Percentiles rank a stretch among this genome's conserved stretches.
Evolutionary conservation across 2,888 invertebrate genomes (phyloP).

Genomic region (Coelogynopora nodosa): DNA sequence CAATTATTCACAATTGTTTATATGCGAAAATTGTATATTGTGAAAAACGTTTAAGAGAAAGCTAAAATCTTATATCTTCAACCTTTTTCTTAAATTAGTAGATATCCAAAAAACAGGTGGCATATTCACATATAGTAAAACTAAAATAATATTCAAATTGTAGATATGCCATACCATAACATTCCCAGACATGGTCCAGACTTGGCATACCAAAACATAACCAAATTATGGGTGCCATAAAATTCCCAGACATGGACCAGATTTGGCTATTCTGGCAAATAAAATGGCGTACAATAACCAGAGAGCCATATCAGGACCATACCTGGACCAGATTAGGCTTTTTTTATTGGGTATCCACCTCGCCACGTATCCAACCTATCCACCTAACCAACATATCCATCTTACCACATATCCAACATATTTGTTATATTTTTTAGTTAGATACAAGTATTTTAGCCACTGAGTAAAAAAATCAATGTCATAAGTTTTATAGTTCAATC

Average conservation of each 20-base stretch:
- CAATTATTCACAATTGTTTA: too few species aligned
- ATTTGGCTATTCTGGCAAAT: neutral
- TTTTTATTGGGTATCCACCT: neutral
- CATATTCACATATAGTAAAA: neutral
- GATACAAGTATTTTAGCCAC: too few species aligned
- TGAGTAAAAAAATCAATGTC: too few species aligned
- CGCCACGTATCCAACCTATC: too few species aligned
- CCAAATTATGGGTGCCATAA: neutral
- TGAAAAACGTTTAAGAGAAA: neutral
- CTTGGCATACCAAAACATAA: neutral
- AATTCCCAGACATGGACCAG: neutral
- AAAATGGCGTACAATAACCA: neutral
- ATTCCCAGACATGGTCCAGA: neutral
- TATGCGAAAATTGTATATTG: neutral
- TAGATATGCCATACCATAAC: neutral
- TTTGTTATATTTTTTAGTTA: too few species aligned
- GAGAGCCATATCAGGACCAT: neutral
- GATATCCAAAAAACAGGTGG: neutral
- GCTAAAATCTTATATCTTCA: neutral
- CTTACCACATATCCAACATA: too few species aligned
- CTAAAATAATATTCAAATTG: neutral
- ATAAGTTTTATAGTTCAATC: neutral
- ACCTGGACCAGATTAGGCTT: neutral
- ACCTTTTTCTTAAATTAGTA: neutral
- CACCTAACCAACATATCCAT: too few species aligned